Conservation (phyloP, 53 echinoderm and acorn worm species). For the Arbacia lixula region DNA sequence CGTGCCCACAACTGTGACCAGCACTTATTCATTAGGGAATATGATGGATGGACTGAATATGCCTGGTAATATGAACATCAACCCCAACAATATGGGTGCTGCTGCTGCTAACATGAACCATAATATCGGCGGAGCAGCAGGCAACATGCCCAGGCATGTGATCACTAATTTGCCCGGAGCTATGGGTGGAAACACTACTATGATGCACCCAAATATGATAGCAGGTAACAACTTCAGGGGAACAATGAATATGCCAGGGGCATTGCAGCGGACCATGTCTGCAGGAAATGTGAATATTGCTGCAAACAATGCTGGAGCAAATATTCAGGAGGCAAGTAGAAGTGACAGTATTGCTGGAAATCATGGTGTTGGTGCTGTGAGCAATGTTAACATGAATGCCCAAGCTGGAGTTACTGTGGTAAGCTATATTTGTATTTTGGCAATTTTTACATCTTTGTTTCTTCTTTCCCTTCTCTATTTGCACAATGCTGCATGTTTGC, state of each 20-base stretch:
- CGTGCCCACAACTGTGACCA: constrained; percentile 81
- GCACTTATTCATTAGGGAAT: constrained; percentile 64
- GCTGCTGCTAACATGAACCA: constrained; percentile 57
- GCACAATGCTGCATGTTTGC: constrained; percentile 32
- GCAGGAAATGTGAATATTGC: constrained; percentile 51
- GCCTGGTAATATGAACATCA: constrained; percentile 68
- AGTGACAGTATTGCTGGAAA: constrained; percentile 63
- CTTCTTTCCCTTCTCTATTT: constrained; percentile 20
- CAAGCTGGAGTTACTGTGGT: constrained; percentile 53
- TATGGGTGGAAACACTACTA: constrained; percentile 62
- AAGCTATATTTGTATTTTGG: constrained; percentile 33
- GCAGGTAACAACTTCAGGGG: constrained; percentile 57
- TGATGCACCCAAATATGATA: constrained; percentile 65
- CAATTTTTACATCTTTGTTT: constrained; percentile 21
- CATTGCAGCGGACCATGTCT: constrained; percentile 46
- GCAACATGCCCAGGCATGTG: constrained; percentile 65
- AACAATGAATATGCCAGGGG: constrained; percentile 65
- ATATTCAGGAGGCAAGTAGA: constrained; percentile 52
- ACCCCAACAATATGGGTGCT: constrained; percentile 61
- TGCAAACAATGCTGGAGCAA: constrained; percentile 56
- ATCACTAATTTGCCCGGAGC: constrained; percentile 57
- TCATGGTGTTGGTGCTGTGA: constrained; percentile 55
- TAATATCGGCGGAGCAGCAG: constrained; percentile 51
- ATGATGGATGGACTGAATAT: constrained; percentile 76
- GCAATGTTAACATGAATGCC: constrained; percentile 78